These are phyloP conservation scores for Dipodomys ordii DNA, from an alignment of 2,113 vertebrate genomes.

Conservation along the genomic window DNA sequence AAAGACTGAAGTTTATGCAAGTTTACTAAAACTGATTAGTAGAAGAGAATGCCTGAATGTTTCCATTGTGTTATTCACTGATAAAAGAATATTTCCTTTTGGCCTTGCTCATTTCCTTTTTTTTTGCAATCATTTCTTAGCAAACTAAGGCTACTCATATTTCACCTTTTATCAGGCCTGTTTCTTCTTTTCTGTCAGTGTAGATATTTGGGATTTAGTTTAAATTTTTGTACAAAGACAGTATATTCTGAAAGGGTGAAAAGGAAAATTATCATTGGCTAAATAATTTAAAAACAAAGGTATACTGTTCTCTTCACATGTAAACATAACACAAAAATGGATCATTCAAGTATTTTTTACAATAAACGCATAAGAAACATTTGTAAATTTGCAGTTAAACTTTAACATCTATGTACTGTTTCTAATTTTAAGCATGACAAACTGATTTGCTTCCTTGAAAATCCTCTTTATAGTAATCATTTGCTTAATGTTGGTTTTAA, in stretches of 20 bases:
- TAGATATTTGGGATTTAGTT: neutral
- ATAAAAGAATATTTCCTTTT: neutral
- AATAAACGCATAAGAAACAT: neutral
- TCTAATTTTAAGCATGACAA: neutral
- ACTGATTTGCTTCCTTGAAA: neutral
- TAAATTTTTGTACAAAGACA: neutral
- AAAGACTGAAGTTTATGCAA: neutral
- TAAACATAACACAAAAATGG: neutral
- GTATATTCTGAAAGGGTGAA: neutral
- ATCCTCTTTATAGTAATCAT: neutral
- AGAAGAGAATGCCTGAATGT: neutral
- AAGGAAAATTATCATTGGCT: neutral
- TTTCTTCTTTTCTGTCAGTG: constrained; percentile 20
- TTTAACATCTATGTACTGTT: neutral
- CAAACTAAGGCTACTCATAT: neutral
- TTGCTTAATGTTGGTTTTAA: neutral
- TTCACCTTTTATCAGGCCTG: neutral
- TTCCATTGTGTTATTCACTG: neutral
- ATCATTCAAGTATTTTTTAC: neutral
- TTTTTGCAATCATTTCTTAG: neutral
- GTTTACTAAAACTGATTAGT: neutral
- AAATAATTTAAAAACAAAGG: constrained; percentile 46
- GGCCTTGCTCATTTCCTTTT: constrained; percentile 7
- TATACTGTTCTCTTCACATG: neutral
- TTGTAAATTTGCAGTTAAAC: neutral